Conservation (phyloP, 1,140 invertebrate genomes). For the Druon quercuslanigerum region DNA sequence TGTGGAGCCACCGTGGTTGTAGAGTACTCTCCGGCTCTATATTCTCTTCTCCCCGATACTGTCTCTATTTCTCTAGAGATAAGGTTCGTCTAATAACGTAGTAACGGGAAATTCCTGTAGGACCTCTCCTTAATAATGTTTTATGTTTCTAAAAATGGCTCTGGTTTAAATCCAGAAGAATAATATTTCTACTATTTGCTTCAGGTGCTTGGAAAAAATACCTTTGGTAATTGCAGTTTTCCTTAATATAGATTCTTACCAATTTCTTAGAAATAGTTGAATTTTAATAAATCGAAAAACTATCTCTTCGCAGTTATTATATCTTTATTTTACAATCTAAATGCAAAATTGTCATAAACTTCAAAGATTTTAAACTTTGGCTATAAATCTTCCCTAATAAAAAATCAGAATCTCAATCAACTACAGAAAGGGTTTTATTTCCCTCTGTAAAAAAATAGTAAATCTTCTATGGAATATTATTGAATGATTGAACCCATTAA, state of each 20-base stretch:
- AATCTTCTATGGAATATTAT: background rate
- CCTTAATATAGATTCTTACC: no score
- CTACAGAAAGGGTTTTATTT: background rate
- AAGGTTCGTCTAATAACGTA: constrained; percentile 49
- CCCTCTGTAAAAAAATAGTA: background rate
- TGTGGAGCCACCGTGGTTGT: constrained; percentile 48
- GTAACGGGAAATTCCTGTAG: constrained; percentile 39
- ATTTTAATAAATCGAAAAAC: no score
- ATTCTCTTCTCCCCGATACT: constrained; percentile 9
- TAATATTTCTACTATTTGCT: background rate
- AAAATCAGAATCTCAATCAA: no score
- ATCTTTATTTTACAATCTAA: no score
- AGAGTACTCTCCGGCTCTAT: constrained; percentile 48
- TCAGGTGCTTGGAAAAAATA: no score
- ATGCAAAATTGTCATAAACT: no score
- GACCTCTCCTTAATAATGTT: constrained; percentile 14
- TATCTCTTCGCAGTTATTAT: no score
- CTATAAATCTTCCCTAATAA: no score
- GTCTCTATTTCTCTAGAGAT: constrained; percentile 54
- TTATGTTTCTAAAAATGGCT: constrained; percentile 8
- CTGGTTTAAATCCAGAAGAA: background rate
- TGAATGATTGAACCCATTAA: background rate
- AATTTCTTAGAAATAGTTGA: no score
- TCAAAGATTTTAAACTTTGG: no score
- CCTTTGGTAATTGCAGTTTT: no score